These are phyloP conservation scores for Lobophora halterata DNA, from an alignment of 2,888 invertebrate genomes.

Conservation along the genomic window DNA sequence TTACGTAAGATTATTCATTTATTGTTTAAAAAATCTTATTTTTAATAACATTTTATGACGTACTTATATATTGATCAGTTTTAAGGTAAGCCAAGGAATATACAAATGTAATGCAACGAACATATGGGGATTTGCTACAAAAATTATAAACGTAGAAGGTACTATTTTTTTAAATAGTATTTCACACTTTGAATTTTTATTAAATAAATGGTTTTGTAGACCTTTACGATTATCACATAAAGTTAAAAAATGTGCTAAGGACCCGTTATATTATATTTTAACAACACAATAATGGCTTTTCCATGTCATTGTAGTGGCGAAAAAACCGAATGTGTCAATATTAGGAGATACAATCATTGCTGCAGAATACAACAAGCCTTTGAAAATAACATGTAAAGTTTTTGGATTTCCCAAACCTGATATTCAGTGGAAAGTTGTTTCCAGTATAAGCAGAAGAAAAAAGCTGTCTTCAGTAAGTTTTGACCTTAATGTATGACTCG, in stretches of 20 bases:
- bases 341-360: not conserved
- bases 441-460: not conserved
- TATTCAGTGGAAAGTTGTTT: constrained; percentile 5
- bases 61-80: constrained; percentile 7
- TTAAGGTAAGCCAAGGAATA: constrained; percentile 6
- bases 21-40: no score
- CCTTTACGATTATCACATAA: no score
- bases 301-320: constrained; percentile 3
- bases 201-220: no score
- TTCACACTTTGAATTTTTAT: no score
- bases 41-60: no score
- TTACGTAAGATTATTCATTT: constrained; percentile 7
- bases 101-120: constrained; percentile 15
- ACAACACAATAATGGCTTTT: no score
- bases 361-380: constrained; percentile 9
- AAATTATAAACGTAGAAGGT: constrained; percentile 9
- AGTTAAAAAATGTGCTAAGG: no score
- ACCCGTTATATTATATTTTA: no score
- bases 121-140: constrained; percentile 2
- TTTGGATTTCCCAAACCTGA: constrained; percentile 10
- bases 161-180: no score
- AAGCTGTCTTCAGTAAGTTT: constrained; percentile 10
- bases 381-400: constrained; percentile 10
- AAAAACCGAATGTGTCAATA: constrained; percentile 4
- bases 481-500: no score